phyloP scores from a whole-genome alignment of 2,113 vertebrate species.

The Cairina moschata region DNA sequence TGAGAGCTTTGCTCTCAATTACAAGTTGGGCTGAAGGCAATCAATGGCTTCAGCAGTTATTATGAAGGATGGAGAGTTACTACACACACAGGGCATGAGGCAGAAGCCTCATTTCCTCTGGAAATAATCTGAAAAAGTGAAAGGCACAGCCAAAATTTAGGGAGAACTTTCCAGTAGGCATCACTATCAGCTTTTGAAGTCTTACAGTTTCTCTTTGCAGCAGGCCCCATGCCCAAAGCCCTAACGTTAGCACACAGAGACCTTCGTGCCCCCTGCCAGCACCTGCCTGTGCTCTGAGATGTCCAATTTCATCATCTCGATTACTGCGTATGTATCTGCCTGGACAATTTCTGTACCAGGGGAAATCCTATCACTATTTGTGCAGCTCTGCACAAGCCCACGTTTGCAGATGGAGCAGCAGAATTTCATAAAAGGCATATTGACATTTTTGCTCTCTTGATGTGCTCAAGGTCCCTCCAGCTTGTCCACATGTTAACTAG shows the following conservation, averaged over 20 bases:
- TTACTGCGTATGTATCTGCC: too few relatives aligned
- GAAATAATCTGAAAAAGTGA: not conserved
- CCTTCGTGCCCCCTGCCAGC: rapidly evolving
- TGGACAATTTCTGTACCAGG: not conserved
- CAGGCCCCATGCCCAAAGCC: not conserved
- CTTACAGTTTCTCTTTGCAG: not conserved
- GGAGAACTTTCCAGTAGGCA: not conserved
- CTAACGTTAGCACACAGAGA: not conserved
- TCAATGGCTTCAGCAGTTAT: constrained; percentile 31
- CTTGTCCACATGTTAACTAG: not conserved
- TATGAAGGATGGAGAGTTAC: not conserved
- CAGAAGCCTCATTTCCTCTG: constrained; percentile 52
- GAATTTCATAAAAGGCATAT: not conserved
- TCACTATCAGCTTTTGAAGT: not conserved
- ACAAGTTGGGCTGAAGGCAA: constrained; percentile 20
- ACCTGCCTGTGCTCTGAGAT: not conserved
- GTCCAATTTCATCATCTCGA: not conserved
- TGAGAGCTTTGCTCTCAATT: constrained; percentile 45
- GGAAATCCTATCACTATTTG: not conserved
- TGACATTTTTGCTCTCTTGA: not conserved
- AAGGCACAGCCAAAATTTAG: not conserved
- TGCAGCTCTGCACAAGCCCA: not conserved
- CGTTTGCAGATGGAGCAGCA: not conserved
- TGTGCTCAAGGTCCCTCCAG: not conserved
- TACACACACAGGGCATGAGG: not conserved